Base-by-base conservation (phyloP, 2,888 invertebrate species). In the Neoitamus cyanurus region DNA sequence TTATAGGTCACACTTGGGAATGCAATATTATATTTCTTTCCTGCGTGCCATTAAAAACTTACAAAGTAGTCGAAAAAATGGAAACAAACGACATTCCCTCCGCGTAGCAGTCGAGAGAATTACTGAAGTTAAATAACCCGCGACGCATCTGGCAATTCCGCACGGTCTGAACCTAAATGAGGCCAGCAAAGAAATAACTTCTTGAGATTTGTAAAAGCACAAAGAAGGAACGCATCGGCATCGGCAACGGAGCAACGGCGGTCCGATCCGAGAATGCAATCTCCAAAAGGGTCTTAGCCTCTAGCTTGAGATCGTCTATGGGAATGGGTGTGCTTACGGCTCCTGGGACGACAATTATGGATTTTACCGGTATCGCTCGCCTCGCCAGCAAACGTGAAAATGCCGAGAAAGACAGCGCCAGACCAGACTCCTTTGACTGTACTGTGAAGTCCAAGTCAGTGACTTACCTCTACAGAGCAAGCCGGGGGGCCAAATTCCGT, bases 121-220 rank as follows among this genome's bases (percentile, higher is more conserved):
- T 9, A 13, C 70, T n/a, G 6, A 70, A n/a, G n/a, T 30, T 70
- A 30, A 70, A 70, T 34, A 15, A 70, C 7, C n/a, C 70, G 70
- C 30, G 9, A 73, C 31, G 3, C 20, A 73, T 73, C 73, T 73
- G 73, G 73, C 73, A 73, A 37, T 73, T 34, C 73, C 73, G 31
- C 15, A 20, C 37, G 28, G 31, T 13, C 31, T 48, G 78, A 78
- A 78, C 78, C 48, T 78, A 78, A 78, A 78, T 78, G 78, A 78
- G 78, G 78, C 28, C 77, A 73, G 37, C 37, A 25, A 73, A 37
- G 73, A 73, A 73, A 73, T 36, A 31, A 70, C 58, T 58, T 58
- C 20, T 70, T n/a, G 70, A 31, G 25, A 70, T 70, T 31, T 70
- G 13, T 70, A 70, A 70, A 15, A 28, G 70, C 31, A 28, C 30